These are phyloP conservation scores for Nothobranchius kuhntae DNA, from an alignment of 2,113 vertebrate species.

Conservation along the genomic window DNA sequence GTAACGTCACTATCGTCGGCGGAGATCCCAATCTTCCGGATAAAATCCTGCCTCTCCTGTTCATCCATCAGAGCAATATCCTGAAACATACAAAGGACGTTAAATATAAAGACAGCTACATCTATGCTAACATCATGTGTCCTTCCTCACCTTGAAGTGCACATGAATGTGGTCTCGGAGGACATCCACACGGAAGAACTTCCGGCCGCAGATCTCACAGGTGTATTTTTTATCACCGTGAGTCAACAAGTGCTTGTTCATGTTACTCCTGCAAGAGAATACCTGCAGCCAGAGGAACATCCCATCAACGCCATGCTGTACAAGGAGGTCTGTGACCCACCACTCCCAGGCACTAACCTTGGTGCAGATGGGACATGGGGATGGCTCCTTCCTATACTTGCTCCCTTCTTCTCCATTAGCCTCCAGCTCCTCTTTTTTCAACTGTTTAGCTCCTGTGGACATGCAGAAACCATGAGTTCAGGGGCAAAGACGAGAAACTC, in stretches of 20 bases:
- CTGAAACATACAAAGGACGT: conserved; percentile 65
- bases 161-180: conserved; percentile 98
- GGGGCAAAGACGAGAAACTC: too few species aligned
- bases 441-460: conserved; percentile 86
- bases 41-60: conserved; percentile 93
- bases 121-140: too few species aligned
- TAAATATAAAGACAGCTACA: neutral
- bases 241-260: conserved; percentile 98
- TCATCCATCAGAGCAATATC: conserved; percentile 98
- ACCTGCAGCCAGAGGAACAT: conserved; percentile 76
- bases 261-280: conserved; percentile 98
- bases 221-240: conserved; percentile 99
- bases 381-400: conserved; percentile 97
- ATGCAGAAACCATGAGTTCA: neutral
- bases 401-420: conserved; percentile 86
- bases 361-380: conserved; percentile 93
- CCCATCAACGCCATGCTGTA: neutral
- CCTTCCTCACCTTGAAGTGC: conserved; percentile 91
- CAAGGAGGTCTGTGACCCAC: neutral
- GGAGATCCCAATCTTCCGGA: conserved; percentile 96
- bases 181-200: conserved; percentile 98
- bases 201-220: conserved; percentile 97
- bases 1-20: conserved; percentile 90
- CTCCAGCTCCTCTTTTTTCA: conserved; percentile 93
- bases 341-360: conserved; percentile 78